phyloP scores from a whole-genome alignment of 2,797 vertebrate genomes.

The Takifugu ocellatus region DNA sequence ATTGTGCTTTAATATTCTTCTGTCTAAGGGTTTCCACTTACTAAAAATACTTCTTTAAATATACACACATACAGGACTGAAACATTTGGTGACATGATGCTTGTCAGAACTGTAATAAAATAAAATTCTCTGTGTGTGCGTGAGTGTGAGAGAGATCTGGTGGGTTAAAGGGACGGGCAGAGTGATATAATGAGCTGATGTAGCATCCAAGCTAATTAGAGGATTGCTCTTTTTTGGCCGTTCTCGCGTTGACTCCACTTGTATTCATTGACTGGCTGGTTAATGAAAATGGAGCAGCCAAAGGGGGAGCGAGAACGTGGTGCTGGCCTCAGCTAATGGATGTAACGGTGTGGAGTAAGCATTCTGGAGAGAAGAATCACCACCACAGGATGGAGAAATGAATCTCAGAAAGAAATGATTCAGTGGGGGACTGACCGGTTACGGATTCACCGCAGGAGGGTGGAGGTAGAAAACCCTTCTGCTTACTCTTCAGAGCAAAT shows the following conservation, averaged over 20 bases:
- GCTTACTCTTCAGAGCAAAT: too few species aligned
- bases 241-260: conserved; percentile 67
- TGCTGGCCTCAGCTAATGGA: conserved; percentile 76
- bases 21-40: too few species aligned
- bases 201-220: conserved; percentile 74
- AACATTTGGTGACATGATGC: conserved; percentile 7
- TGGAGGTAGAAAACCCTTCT: neutral
- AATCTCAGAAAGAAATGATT: conserved; percentile 1
- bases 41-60: too few species aligned
- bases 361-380: conserved; percentile 67
- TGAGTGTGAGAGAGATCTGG: neutral
- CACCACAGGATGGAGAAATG: conserved; percentile 39
- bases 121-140: neutral
- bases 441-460: neutral
- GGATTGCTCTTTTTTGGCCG: conserved; percentile 73
- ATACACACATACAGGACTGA: too few species aligned
- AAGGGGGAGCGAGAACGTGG: conserved; percentile 27
- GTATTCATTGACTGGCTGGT: conserved; percentile 80
- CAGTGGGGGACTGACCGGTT: too few species aligned
- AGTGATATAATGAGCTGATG: conserved; percentile 56
- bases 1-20: too few species aligned
- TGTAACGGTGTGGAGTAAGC: conserved; percentile 70
- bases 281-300: conserved; percentile 63
- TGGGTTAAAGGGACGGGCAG: conserved; percentile 38
- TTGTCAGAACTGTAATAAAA: neutral